Conservation (phyloP, 2,888 invertebrate species). For the Callyntrura guangdongensis region DNA sequence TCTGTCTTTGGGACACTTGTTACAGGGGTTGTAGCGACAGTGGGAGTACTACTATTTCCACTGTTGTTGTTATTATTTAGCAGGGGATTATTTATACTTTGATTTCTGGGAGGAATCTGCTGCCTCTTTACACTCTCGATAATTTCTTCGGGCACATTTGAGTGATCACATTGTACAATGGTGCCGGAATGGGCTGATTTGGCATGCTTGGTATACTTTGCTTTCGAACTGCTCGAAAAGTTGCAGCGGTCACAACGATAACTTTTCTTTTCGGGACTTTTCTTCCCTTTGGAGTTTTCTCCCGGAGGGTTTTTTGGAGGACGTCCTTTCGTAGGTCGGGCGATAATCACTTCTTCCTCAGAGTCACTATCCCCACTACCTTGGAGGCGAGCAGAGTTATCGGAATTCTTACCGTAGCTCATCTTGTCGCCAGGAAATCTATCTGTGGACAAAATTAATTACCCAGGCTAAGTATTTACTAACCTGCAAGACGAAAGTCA, state of each 20-base stretch:
- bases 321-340: neutral
- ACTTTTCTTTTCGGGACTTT: constrained; percentile 87
- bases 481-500: too few relatives aligned
- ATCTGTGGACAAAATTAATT: neutral
- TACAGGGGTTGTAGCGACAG: neutral
- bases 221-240: constrained; percentile 96
- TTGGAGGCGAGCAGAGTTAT: neutral
- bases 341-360: constrained; percentile 24
- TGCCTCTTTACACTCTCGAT: constrained; percentile 79
- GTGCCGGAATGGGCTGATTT: constrained; percentile 96
- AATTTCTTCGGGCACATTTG: constrained; percentile 71
- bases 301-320: too few relatives aligned
- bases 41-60: neutral
- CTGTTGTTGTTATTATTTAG: constrained; percentile 53
- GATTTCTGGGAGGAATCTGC: constrained; percentile 69
- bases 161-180: constrained; percentile 96
- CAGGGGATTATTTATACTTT: constrained; percentile 31
- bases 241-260: constrained; percentile 96
- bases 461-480: neutral
- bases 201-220: constrained; percentile 96
- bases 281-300: constrained; percentile 40
- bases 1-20: constrained; percentile 47
- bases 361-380: constrained; percentile 49
- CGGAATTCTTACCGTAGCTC: constrained; percentile 39
- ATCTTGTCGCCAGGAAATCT: neutral